A percentile compares a stretch with the other conserved stretches of the same genome.
These are phyloP conservation scores for Coilia nasus DNA, from an alignment of 2,797 vertebrate genomes.

Conservation along the genomic window DNA sequence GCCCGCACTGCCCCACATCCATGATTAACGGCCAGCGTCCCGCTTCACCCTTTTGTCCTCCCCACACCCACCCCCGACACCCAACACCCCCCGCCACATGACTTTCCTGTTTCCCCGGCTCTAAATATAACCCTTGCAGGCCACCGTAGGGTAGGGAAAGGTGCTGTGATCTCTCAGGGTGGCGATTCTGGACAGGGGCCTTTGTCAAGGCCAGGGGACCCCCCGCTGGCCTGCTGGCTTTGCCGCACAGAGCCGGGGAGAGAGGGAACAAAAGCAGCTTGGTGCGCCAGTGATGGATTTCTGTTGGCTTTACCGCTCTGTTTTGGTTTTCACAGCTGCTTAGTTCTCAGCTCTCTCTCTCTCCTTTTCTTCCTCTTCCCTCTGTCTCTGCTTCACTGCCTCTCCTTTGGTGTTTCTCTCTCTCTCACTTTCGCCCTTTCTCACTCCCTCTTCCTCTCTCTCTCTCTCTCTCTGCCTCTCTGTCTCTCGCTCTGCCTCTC, in stretches of 20 bases:
- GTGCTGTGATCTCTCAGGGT: neutral
- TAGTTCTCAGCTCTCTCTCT: neutral
- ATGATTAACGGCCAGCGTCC: conserved; percentile 41
- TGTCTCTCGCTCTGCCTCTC: neutral
- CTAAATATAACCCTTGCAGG: conserved; percentile 39
- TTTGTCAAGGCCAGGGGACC: conserved; percentile 20
- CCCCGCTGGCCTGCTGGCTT: neutral
- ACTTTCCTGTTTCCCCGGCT: conserved; percentile 17
- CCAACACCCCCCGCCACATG: conserved; percentile 6
- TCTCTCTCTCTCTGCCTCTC: neutral
- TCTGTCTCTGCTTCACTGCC: neutral
- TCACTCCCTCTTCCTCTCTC: neutral
- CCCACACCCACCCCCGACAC: neutral
- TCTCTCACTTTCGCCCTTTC: neutral
- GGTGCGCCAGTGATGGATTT: neutral
- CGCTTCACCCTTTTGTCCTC: neutral
- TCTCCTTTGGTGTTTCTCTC: neutral
- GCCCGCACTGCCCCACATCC: conserved; percentile 16
- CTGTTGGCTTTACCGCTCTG: neutral
- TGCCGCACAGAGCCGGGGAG: neutral
- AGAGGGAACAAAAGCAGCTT: neutral
- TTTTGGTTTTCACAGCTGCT: neutral
- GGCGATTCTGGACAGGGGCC: neutral
- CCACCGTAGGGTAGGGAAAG: conserved; percentile 12
- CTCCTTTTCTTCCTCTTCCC: neutral